Percentiles rank a stretch among this genome's conserved stretches.
These are phyloP conservation scores for Andrena bicolor DNA, from an alignment of 2,888 invertebrate species.

Conservation along the genomic window DNA sequence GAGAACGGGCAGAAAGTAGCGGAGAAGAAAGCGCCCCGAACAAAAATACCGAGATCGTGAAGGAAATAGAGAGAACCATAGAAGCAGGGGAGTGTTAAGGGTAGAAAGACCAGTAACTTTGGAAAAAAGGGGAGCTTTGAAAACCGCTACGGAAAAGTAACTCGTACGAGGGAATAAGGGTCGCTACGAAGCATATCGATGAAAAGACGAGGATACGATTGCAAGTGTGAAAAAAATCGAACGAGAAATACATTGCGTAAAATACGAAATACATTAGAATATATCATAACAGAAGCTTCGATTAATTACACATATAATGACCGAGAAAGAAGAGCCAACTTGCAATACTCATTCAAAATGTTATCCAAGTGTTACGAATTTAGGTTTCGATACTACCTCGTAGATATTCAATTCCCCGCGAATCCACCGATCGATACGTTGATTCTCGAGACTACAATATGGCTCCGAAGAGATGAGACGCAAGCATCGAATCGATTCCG, in stretches of 20 bases:
- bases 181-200: constrained; percentile 2
- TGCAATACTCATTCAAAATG: no score
- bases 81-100: constrained; percentile 2
- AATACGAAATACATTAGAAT: no score
- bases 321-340: no score
- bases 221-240: no score
- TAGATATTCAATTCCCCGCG: neutral
- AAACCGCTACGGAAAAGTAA: neutral
- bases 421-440: constrained; percentile 23
- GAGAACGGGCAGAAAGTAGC: no score
- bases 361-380: no score
- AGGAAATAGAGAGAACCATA: constrained; percentile 20
- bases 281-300: no score
- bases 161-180: neutral
- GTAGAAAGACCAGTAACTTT: neutral
- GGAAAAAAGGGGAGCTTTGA: neutral
- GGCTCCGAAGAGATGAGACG: constrained; percentile 14
- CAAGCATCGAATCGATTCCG: constrained; percentile 16
- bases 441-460: constrained; percentile 13
- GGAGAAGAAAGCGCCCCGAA: constrained; percentile 2
- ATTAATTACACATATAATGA: no score
- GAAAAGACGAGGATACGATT: neutral
- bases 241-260: no score
- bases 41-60: constrained; percentile 26
- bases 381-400: neutral